A percentile compares a stretch with the other conserved stretches of the same genome.
These are phyloP conservation scores for Melanotaenia duboulayi DNA, from an alignment of 2,113 vertebrate genomes.

Conservation along the genomic window DNA sequence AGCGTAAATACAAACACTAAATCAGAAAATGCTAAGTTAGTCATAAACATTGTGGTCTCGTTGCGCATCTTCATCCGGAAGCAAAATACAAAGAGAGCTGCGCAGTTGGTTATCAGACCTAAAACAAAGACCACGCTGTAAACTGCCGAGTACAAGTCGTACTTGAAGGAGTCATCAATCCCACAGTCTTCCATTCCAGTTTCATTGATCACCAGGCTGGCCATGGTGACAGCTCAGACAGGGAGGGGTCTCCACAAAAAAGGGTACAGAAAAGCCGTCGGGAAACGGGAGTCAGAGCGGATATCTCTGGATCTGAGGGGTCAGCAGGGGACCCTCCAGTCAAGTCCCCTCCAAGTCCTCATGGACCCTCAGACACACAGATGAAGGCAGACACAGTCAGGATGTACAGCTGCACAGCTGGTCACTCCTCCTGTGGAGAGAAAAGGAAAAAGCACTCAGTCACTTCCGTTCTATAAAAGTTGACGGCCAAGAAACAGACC, in stretches of 20 bases:
- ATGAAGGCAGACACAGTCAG: slow-evolving; percentile 44
- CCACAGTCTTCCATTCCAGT: slow-evolving; percentile 90
- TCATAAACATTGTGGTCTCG: slow-evolving; percentile 97
- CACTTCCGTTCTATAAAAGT: slow-evolving; percentile 65
- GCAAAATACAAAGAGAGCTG: slow-evolving; percentile 96
- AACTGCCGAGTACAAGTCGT: slow-evolving; percentile 94
- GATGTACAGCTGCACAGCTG: slow-evolving; percentile 41
- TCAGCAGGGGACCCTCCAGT: slow-evolving; percentile 64
- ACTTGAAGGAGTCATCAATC: slow-evolving; percentile 97
- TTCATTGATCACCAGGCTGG: slow-evolving; percentile 83
- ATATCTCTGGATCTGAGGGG: slow-evolving; percentile 31
- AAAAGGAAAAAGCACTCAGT: slow-evolving; percentile 54
- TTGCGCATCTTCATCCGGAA: slow-evolving; percentile 95
- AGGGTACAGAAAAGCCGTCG: slow-evolving; percentile 16
- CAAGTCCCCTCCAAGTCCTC: slow-evolving; percentile 61
- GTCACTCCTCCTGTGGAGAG: slow-evolving; percentile 60
- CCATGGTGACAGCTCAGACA: slow-evolving; percentile 64
- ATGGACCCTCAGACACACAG: slow-evolving; percentile 34
- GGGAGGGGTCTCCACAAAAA: background rate
- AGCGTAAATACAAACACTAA: slow-evolving; percentile 95
- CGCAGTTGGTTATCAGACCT: slow-evolving; percentile 95
- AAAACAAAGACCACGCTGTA: slow-evolving; percentile 96
- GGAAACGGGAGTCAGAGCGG: slow-evolving; percentile 15
- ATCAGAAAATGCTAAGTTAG: slow-evolving; percentile 94
- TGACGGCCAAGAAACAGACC: slow-evolving; percentile 28